Evolutionary conservation across 1,140 invertebrate genomes (phyloP).

Genomic region (Drosophila miranda): DNA sequence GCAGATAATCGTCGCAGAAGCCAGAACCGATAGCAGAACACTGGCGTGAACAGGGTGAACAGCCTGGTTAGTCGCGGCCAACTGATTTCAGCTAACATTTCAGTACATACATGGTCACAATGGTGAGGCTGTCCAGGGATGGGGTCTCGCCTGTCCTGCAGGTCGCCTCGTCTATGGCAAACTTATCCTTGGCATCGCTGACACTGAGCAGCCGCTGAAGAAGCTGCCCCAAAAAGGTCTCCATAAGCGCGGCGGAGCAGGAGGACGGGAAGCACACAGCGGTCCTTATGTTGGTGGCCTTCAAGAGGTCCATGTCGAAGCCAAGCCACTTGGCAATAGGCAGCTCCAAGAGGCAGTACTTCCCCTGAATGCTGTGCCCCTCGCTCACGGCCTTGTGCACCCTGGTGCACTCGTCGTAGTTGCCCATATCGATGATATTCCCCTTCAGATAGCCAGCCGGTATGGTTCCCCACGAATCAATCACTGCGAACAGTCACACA

Average conservation of each 20-base stretch:
- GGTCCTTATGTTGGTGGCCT: not conserved
- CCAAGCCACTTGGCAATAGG: constrained; percentile 19
- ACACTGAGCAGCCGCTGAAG: constrained; percentile 36
- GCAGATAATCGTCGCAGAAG: constrained; percentile 12
- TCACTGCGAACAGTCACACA: constrained; percentile 33
- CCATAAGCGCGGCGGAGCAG: constrained; percentile 37
- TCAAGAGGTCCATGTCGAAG: not conserved
- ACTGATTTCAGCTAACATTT: not conserved
- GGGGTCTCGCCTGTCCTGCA: constrained; percentile 30
- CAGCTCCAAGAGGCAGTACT: constrained; percentile 51
- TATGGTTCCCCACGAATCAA: constrained; percentile 64
- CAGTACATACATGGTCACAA: constrained; percentile 54
- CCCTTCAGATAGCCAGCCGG: constrained; percentile 55
- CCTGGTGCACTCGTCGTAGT: constrained; percentile 60
- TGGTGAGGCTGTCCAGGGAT: constrained; percentile 37
- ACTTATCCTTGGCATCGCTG: not conserved
- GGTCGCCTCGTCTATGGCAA: constrained; percentile 7
- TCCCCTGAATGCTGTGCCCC: constrained; percentile 28
- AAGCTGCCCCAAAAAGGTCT: constrained; percentile 31
- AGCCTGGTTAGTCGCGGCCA: too few relatives aligned
- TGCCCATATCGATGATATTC: constrained; percentile 57
- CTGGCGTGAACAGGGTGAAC: not conserved
- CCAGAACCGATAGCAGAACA: constrained; percentile 32
- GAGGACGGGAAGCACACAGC: constrained; percentile 54
- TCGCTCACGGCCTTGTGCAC: constrained; percentile 13